Percentiles rank a stretch among this genome's conserved stretches.
Conservation (phyloP, 2,888 invertebrate species). For the Acrocera orbiculus region DNA sequence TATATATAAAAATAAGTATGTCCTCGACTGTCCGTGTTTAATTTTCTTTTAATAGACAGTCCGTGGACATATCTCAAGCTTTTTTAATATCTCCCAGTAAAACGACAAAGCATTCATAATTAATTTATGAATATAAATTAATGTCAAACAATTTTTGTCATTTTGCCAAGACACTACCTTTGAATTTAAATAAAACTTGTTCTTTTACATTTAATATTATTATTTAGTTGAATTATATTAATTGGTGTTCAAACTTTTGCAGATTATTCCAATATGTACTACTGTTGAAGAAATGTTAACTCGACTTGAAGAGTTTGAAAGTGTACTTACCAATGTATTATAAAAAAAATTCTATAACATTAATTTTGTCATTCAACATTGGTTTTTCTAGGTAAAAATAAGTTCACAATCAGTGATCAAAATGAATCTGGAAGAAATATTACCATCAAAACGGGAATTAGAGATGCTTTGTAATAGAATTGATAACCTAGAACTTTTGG, state of each 20-base stretch:
- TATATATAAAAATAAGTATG: no score
- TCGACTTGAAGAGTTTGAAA: constrained; percentile 45
- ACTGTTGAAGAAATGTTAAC: constrained; percentile 49
- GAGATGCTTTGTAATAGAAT: constrained; percentile 37
- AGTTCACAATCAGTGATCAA: constrained; percentile 23
- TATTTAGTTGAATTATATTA: no score
- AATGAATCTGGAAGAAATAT: constrained; percentile 35
- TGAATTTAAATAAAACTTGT: no score
- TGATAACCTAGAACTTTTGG: constrained; percentile 35
- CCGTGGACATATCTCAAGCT: not conserved
- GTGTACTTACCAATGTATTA: constrained; percentile 38
- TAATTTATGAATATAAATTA: not conserved
- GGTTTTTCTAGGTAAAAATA: constrained; percentile 20
- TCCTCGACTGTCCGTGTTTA: no score
- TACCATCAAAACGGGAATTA: constrained; percentile 36
- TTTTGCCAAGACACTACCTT: no score
- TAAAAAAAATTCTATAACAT: not conserved
- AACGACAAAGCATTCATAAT: not conserved
- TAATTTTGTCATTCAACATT: constrained; percentile 3
- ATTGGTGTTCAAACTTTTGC: no score
- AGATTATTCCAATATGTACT: constrained; percentile 38
- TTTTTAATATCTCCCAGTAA: no score
- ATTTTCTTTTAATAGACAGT: no score
- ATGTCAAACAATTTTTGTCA: not conserved
- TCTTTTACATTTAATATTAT: no score